Percentiles rank a stretch among this genome's conserved stretches.
phyloP scores from a whole-genome alignment of 2,797 vertebrate species.

The Bucorvus abyssinicus region DNA sequence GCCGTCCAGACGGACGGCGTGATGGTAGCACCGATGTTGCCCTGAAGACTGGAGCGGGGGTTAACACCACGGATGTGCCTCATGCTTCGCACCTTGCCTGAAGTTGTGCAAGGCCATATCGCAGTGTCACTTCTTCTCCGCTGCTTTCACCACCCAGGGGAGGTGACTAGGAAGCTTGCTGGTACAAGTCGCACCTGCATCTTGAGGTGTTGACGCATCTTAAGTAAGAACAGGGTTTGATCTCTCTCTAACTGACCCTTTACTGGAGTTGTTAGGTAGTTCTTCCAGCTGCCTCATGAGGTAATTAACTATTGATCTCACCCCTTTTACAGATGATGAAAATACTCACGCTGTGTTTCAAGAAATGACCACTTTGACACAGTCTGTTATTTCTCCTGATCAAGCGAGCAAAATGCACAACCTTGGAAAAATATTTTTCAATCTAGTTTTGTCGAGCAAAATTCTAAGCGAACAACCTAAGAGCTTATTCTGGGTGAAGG shows the following conservation, averaged over 20 bases:
- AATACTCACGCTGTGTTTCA: background rate
- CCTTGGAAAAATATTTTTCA: background rate
- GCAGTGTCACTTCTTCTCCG: background rate
- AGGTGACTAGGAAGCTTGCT: background rate
- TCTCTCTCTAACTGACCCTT: background rate
- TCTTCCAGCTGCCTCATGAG: background rate
- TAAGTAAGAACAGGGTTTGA: background rate
- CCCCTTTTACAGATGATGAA: background rate
- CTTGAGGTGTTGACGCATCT: background rate
- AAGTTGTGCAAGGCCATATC: background rate
- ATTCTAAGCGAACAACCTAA: background rate
- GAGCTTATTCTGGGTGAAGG: background rate
- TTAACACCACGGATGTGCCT: fast-evolving
- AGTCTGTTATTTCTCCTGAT: background rate
- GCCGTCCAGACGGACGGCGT: background rate
- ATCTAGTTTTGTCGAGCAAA: background rate
- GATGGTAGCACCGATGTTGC: fast-evolving
- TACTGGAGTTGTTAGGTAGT: background rate
- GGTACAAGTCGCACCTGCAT: background rate
- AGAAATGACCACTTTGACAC: background rate
- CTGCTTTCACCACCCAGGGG: background rate
- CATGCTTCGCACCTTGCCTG: background rate
- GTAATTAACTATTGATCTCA: slow-evolving; percentile 24
- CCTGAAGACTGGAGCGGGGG: background rate
- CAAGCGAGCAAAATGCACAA: background rate